Evolutionary conservation across 2,113 vertebrate genomes (phyloP).

Genomic region (Pangasianodon gigas): DNA sequence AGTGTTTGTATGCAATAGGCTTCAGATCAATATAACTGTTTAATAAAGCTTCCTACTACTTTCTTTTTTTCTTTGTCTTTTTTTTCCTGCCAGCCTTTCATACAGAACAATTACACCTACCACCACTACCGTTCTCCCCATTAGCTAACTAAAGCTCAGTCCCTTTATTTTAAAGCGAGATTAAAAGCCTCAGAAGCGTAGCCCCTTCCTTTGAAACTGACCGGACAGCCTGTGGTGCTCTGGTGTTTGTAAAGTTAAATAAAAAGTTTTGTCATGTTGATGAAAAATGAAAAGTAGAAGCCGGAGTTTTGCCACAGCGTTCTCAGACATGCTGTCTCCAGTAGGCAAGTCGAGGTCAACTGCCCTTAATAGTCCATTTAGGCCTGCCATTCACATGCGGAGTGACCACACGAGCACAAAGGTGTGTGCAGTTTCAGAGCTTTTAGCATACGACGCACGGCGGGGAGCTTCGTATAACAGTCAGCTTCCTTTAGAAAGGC

Average conservation of each 20-base stretch:
- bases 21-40: background rate
- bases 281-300: slow-evolving; percentile 27
- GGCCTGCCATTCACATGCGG: slow-evolving; percentile 37
- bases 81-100: background rate
- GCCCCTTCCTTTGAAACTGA: too few relatives aligned
- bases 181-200: background rate
- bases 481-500: slow-evolving; percentile 23
- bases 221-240: background rate
- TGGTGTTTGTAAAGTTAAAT: slow-evolving; percentile 1
- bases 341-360: slow-evolving; percentile 36
- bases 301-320: background rate
- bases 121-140: background rate
- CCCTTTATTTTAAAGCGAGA: background rate
- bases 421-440: slow-evolving; percentile 44
- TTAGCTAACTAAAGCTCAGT: background rate
- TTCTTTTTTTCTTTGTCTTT: background rate
- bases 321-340: slow-evolving; percentile 47
- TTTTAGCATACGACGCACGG: slow-evolving; percentile 57
- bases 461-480: slow-evolving; percentile 5
- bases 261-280: slow-evolving; percentile 28
- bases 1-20: too few relatives aligned
- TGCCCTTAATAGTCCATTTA: slow-evolving; percentile 43
- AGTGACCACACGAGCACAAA: slow-evolving; percentile 27
- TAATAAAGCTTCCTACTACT: background rate
- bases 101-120: background rate